Evolutionary conservation across 2,797 vertebrate genomes (phyloP), one percentile per base, ranked within the genome.

Genomic region (Xenopus petersii): DNA sequence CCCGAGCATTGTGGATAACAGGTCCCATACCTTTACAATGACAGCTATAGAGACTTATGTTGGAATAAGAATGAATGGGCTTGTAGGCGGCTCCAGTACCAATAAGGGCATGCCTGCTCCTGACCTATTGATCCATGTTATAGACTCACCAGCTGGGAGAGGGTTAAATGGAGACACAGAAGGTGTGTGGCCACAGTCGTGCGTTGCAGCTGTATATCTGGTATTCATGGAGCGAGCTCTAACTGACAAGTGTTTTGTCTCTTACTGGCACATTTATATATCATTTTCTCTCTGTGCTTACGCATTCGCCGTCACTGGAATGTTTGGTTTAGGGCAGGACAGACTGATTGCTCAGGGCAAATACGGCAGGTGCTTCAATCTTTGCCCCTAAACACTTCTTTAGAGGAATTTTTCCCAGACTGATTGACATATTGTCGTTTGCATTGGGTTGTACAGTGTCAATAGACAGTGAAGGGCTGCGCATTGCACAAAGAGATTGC

Each of bases 281-380:
- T 3, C 21, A 10, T 6, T 24, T 70, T 70, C 54, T 16, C 36
- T 6, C 36, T 16, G 33, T 59, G 21, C n/a, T 16, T 70, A 55
- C 54, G 46, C 55, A 21, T n/a, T 70, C 33, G 59, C 59, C 54
- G 46, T 59, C 33, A 33, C 55, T 59, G 68, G 68, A 70, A 61
- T 70, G 68, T 70, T 48, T 70, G 36, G 33, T 49, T 48, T 21
- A 10, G 11, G 36, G 10, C 33, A 10, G 21, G 66, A n/a, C 24
- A 33, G 12, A 26, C 10, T 66, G 46, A 67, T 67, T n/a, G 17
- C 13, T 54, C 48, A 24, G 49, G 24, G 64, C 10, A 51, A 17
- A 4, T 10, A 21, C 24, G n/a, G 47, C 64, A 49, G 64, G 46
- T 49, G 69, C 10, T 24, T 3, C 58, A 49, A 58, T 12, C 49